Conservation (phyloP, 2,113 vertebrate species). For the Chiloscyllium plagiosum region DNA sequence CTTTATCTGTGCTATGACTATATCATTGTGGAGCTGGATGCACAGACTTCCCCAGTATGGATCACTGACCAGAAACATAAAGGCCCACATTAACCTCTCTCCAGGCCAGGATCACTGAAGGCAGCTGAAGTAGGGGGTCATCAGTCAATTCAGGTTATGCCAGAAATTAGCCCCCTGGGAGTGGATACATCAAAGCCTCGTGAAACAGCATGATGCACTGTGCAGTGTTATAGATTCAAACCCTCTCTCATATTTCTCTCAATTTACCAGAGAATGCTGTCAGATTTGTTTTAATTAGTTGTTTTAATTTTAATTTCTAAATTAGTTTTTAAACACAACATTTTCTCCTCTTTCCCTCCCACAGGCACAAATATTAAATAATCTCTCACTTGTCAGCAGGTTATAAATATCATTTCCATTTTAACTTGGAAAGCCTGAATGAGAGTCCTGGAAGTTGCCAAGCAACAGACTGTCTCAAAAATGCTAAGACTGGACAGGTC, state of each 20-base stretch:
- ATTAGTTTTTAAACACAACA: neutral
- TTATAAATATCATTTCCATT: neutral
- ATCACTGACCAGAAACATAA: neutral
- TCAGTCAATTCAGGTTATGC: neutral
- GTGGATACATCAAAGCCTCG: neutral
- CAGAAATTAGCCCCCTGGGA: neutral
- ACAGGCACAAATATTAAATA: neutral
- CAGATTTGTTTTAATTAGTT: neutral
- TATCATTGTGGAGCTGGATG: no score
- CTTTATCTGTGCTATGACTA: no score
- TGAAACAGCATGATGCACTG: no score
- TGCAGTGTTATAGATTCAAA: neutral
- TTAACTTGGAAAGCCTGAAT: neutral
- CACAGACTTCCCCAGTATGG: neutral
- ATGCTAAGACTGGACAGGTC: no score
- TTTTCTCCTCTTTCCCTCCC: neutral
- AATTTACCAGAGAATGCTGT: neutral
- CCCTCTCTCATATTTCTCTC: neutral
- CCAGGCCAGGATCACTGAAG: neutral
- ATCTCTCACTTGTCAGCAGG: neutral
- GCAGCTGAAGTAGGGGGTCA: neutral
- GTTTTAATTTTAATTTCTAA: no score
- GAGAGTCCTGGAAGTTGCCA: conserved; percentile 18
- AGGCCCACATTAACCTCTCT: neutral
- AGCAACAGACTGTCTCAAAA: neutral